phyloP scores from a whole-genome alignment of 2,797 vertebrate species.

The Mycteria americana region DNA sequence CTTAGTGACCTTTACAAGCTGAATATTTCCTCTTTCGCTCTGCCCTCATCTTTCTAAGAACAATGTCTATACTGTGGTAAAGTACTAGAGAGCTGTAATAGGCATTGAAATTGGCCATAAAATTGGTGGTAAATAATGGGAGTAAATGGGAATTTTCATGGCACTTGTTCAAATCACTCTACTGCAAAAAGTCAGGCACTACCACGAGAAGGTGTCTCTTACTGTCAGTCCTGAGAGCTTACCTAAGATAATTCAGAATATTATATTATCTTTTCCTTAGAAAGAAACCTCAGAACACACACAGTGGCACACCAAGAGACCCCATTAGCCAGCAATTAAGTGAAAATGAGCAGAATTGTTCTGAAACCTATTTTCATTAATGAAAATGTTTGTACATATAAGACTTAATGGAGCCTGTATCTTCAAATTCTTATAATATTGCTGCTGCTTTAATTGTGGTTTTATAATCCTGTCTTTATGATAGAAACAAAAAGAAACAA shows the following conservation, averaged over 20 bases:
- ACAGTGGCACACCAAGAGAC: not conserved
- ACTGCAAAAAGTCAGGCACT: conserved; percentile 3
- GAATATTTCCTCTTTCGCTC: not conserved
- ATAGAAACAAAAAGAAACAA: not conserved
- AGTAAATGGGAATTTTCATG: conserved; percentile 49
- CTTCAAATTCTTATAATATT: conserved; percentile 25
- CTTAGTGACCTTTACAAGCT: conserved; percentile 38
- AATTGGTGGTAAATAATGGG: conserved; percentile 37
- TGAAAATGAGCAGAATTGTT: conserved; percentile 37
- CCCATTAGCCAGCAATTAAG: conserved; percentile 37
- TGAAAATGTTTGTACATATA: conserved; percentile 33
- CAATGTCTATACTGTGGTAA: not conserved
- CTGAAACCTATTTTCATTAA: conserved; percentile 43
- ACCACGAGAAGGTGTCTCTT: not conserved
- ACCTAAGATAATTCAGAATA: conserved; percentile 30
- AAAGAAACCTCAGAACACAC: conserved; percentile 24
- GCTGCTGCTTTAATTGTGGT: not conserved
- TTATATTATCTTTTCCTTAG: conserved; percentile 5
- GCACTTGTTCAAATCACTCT: conserved; percentile 27
- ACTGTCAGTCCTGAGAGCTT: conserved; percentile 7
- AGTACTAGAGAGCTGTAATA: conserved; percentile 6
- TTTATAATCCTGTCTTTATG: conserved; percentile 11
- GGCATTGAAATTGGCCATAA: conserved; percentile 26
- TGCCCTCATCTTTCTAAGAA: not conserved
- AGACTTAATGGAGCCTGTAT: conserved; percentile 30